Evolutionary conservation across 64 coral and sea anemone species (phyloP), one percentile per base, ranked within the genome.

Genomic region (Stichodactyla helianthus): DNA sequence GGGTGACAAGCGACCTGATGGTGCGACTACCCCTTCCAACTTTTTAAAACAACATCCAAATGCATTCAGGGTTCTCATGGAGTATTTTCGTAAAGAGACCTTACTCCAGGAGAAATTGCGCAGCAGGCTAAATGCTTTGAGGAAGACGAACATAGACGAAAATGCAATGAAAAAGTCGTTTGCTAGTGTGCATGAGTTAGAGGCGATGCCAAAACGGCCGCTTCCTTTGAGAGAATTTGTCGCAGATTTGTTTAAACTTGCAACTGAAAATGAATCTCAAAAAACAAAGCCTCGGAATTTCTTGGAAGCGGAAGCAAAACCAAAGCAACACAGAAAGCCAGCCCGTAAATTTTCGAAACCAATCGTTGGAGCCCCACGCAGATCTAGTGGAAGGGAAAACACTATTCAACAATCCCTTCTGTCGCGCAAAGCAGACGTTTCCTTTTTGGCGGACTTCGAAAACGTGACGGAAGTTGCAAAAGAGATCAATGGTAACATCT

Each of bases 11-110:
- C 54, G 52, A 14, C 10, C 5, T 23, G 17, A 23, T 18, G 50
- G 59, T 8, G 20, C 10, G 10, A 52, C 64, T 23, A 28, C 26
- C 14, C 7, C 50, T 51, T 25, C 52, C 63, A 31, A 26, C 51
- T 82, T 53, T 23, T 11, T 52, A 0, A 26, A 25, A 57, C 60
- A 61, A 19, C 55, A 87, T 23, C 79, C 59, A 1, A 90, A 74
- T 31, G 85, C 94, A 31, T 89, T 92, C 79, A 83, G 87, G 80
- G 58, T 97, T 17, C 61, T 97, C 6, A 81, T 97, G 85, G 86
- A 83, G 35, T 97, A 97, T 71, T 97, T 97, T 51, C 79, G 62
- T 20, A 93, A 90, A 50, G 94, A 97, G 86, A 58, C 91, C 0
- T 61, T 57, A 19, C 82, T 97, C 31, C 91, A 87, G 2, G 51